Conservation (phyloP, 2,113 vertebrate species). For the Meriones unguiculatus region DNA sequence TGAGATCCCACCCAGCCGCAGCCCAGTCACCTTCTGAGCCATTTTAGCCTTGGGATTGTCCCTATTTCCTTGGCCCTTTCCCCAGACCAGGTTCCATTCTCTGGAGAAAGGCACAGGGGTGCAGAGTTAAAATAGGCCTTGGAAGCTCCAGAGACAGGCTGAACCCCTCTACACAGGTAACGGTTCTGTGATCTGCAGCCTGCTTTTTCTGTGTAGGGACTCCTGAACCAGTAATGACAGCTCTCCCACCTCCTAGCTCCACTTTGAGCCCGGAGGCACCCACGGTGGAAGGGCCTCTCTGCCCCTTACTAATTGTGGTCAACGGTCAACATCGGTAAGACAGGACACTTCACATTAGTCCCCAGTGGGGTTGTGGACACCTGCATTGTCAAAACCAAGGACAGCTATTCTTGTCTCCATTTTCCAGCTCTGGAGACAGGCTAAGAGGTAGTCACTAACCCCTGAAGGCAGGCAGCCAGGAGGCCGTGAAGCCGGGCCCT, state of each 20-base stretch:
- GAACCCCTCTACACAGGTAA: background rate
- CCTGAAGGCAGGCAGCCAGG: background rate
- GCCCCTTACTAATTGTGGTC: background rate
- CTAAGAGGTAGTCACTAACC: background rate
- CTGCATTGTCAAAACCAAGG: background rate
- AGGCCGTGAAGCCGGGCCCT: slow-evolving; percentile 6
- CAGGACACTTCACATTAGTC: background rate
- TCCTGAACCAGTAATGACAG: background rate
- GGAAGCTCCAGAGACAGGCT: background rate
- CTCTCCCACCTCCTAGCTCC: background rate
- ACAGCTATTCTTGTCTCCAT: background rate
- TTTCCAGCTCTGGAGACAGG: slow-evolving; percentile 2
- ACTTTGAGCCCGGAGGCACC: background rate
- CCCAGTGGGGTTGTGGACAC: background rate
- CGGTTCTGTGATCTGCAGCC: background rate
- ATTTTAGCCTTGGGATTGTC: slow-evolving; percentile 8
- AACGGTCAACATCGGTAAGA: background rate
- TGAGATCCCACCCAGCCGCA: slow-evolving; percentile 18
- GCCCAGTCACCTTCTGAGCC: slow-evolving; percentile 68
- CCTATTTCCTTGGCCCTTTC: background rate
- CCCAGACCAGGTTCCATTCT: slow-evolving; percentile 22
- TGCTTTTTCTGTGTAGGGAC: background rate
- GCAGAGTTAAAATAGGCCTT: background rate
- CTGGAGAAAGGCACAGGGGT: background rate
- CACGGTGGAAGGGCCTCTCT: background rate